Evolutionary conservation across 92 coral and sea anemone genomes (phyloP), one percentile per base, ranked within the genome.

Genomic region (Epizoanthus stellaris): DNA sequence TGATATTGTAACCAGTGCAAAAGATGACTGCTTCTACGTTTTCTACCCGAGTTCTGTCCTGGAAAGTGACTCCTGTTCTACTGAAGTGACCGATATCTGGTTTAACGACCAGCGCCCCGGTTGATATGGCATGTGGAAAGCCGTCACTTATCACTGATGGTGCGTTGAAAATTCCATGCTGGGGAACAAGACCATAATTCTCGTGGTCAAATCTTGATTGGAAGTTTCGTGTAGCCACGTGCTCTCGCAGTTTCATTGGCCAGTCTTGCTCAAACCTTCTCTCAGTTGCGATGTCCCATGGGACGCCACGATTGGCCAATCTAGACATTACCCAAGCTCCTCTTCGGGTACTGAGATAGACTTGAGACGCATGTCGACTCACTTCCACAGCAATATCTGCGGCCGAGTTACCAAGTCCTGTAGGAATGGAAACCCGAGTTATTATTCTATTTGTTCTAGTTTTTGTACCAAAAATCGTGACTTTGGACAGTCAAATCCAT

Each of bases 301-400:
- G 98, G 57, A 87, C 58, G 14, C 98, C 95, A 30, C 77, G 93
- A 60, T 77, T 91, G 36, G 87, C 90, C 34, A 94, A 71, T 67
- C 98, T 89, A 34, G 98, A 94, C 43, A 87, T 85, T 49, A 94
- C 98, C 98, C 98, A 94, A 57, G 88, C 95, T 82, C 98, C 98
- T 91, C 98, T 85, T 67, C 94, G 95, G 64, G 95, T 91, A 77
- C 98, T 94, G 53, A 94, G 98, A 79, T 89, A 89, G 16, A 87
- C 95, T 71, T 91, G 92, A 5, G 93, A 89, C 65, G 98, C 93
- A 73, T 87, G 89, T 87, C 90, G 93, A 84, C 95, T 89, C 4
- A 92, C 88, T 45, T 94, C 98, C 1, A 89, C 94, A 3, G 98
- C 93, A 40, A 94, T 87, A 68, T 94, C 98, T 2, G 93, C 95